Base-by-base conservation (phyloP, 2,113 vertebrate genomes). In the Pollachius pollachius region DNA sequence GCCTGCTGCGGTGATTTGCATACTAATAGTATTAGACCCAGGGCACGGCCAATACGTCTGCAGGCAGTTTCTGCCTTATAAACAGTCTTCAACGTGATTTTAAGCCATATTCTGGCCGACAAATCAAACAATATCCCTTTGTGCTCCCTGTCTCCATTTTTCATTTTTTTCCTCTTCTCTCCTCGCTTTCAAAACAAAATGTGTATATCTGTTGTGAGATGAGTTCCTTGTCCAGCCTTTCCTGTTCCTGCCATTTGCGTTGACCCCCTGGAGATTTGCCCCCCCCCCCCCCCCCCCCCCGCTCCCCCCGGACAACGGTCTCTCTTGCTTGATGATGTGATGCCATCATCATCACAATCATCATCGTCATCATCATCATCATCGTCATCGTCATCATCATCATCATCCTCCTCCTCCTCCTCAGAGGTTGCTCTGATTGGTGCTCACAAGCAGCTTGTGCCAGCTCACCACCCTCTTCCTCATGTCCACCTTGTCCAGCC, bases 401-500 rank as follows among this genome's bases (percentile, higher is more conserved):
- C 30, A 48, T 48, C 41, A 12, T 48, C 41, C 3, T 48, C 41
- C 1, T 13, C 4, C 6, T 48, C 41, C 3, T 68, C 60, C 61
- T 92, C 87, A 93, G 8, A 90, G 87, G 65, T 96, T 95, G 52
- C 15, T 57, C 54, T 57, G 54, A n/a, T 17, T 57, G 54, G 54
- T 17, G 84, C 95, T 98, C 91, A 94, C 94, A 58, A 96, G 92
- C 79, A 99, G 91, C 90, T 99, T 99, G 94, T 99, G 96, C 97
- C 97, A 99, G 92, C 96, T 99, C 83, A 99, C 97, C 78, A 94
- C 95, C 85, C 96, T 93, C 92, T 99, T 99, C 83, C 97, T 95
- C 92, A 98, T 96, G 92, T 99, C 97, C 89, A 99, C 95, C 91
- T 98, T 99, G 92, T 99, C 97, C 81, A 99, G 93, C 96, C 96